These are phyloP conservation scores for Acropora yongei DNA, from an alignment of 64 coral and sea anemone genomes.

Conservation along the genomic window DNA sequence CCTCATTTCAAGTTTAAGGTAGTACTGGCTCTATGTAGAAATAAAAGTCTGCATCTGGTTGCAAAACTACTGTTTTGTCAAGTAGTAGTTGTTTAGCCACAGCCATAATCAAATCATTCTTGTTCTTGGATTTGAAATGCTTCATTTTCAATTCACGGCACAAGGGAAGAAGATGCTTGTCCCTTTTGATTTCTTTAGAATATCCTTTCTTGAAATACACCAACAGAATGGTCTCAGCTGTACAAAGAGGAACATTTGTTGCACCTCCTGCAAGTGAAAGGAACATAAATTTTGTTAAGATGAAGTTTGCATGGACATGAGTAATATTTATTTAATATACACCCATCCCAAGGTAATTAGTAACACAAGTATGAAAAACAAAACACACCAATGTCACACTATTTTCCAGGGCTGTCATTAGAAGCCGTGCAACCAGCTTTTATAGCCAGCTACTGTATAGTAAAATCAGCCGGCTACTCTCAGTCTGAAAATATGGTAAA, in stretches of 20 bases:
- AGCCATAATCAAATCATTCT: constrained; percentile 58
- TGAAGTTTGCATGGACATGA: neutral
- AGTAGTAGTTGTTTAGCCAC: constrained; percentile 44
- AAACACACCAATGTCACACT: neutral
- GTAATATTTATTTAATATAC: neutral
- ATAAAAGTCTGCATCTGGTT: constrained; percentile 63
- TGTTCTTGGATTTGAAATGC: constrained; percentile 54
- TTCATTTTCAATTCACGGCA: constrained; percentile 47
- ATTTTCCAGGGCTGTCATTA: neutral
- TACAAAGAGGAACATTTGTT: constrained; percentile 42
- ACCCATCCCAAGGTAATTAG: neutral
- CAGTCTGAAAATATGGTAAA: neutral
- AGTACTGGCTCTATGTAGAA: constrained; percentile 58
- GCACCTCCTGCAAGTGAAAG: constrained; percentile 46
- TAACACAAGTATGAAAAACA: neutral
- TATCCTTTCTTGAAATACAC: constrained; percentile 67
- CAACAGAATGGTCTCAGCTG: constrained; percentile 64
- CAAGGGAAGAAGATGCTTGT: constrained; percentile 43
- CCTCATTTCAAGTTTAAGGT: neutral
- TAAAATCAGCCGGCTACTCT: neutral
- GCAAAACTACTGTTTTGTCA: constrained; percentile 39
- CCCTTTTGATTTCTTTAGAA: constrained; percentile 69
- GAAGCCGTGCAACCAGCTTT: neutral
- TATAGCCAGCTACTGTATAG: neutral
- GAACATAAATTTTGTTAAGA: neutral